Evolutionary conservation across 2,113 vertebrate genomes (phyloP), one percentile per base, ranked within the genome.

Genomic region (Melanotaenia duboulayi): DNA sequence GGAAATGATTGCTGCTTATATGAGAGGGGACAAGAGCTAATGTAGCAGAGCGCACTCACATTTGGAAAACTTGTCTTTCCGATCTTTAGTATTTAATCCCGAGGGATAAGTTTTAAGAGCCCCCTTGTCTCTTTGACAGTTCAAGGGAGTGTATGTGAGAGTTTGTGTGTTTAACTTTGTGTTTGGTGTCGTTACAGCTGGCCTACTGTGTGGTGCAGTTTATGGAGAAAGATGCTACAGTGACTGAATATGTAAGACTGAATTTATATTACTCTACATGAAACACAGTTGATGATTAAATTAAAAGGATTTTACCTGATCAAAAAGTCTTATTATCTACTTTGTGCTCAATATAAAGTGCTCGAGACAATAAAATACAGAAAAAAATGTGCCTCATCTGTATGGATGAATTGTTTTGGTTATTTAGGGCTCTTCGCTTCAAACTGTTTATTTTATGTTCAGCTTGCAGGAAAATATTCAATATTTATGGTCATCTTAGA

Each of bases 161-260:
- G 46, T 54, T 7, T 54, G 50, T 73, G 40, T 35, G 40, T 76
- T 14, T 73, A 65, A 71, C 65, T 57, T 25, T 16, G 0, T 74
- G 46, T 80, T 62, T 49, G 64, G 37, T 77, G 48, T 71, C 32
- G 39, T 63, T 61, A 25, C 85, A 97, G 96, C 94, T 97, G 91
- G 96, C 96, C 10, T 97, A 97, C 90, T 97, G 96, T 87, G 96
- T 96, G 87, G 96, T 97, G 74, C 96, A 97, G 87, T 97, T 97
- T 73, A 93, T 97, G 93, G 96, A 97, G 90, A 97, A 97, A 90
- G 96, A 97, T 4, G 95, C 96, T 39, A 96, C 96, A 6, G 93
- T 97, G 84, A 97, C 96, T 54, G 96, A 97, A 91, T 96, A 96
- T 4, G 96, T 96, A 92, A 95, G 96, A 90, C 7, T 49, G 0